Evolutionary conservation across 1,140 invertebrate species (phyloP).

Genomic region (Brachionus manjavacas): DNA sequence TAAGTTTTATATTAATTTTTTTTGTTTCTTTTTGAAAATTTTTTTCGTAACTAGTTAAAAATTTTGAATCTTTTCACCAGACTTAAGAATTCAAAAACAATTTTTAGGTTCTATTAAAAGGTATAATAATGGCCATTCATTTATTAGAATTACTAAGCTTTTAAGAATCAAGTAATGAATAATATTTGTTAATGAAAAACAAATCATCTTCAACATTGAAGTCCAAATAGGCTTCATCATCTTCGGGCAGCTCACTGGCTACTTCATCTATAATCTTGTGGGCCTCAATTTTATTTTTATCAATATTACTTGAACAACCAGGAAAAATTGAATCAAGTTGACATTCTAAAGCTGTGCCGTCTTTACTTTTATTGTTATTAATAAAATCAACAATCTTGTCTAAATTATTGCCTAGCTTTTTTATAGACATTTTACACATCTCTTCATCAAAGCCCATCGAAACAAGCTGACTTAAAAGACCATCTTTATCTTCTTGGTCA

Average conservation of each 20-base stretch:
- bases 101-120: no score
- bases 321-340: background rate
- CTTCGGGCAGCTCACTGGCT: background rate
- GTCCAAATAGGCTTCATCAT: constrained; percentile 37
- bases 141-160: no score
- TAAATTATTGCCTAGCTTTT: background rate
- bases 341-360: background rate
- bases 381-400: background rate
- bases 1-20: no score
- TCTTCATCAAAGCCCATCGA: constrained; percentile 32
- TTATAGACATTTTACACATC: background rate
- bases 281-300: background rate
- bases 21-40: no score
- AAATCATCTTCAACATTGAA: constrained; percentile 11
- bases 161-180: constrained; percentile 28
- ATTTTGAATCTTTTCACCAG: no score
- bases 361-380: background rate
- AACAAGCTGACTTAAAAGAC: background rate
- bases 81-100: no score
- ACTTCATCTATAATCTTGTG: background rate
- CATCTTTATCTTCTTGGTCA: background rate
- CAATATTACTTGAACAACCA: background rate
- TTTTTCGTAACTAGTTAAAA: no score
- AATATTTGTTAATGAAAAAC: constrained; percentile 20
- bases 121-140: no score